Base-by-base conservation (phyloP, 2,888 invertebrate genomes). In the Nomada fucata region DNA sequence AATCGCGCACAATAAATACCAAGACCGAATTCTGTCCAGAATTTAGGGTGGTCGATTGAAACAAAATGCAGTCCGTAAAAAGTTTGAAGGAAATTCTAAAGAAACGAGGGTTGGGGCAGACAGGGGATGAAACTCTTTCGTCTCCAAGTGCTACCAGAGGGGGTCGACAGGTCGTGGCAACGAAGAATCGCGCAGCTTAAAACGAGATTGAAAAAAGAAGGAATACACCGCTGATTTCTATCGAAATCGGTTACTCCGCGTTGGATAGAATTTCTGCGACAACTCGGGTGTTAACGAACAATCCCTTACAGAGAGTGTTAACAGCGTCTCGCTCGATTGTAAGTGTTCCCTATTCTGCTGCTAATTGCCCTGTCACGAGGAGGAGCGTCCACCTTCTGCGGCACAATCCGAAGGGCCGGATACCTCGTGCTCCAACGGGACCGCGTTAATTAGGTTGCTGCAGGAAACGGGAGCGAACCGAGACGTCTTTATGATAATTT, bases 361-460 rank as follows among this genome's bases (percentile, higher is more conserved):
- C 26, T 72, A 81, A 82, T 82, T 82, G 72, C 55, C 20, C 44
- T 44, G 61, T 63, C 29, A 53, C 70, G 13, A 52, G 29, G 10
- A 42, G 42, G 10, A 26, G 26, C 44, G 57, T 47, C 18, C 44
- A 3, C 36, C 29, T 47, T 47, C 61, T 68, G 42, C 13, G 64
- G 59, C 63, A 13, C 36, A 42, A 44, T 77, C 55, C 53, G 59
- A 52, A 68, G 53, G 63, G 53, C 59, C 0, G 50, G 13, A 59
- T 59, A 36, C 9, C 29, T 69, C 52, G n/a, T n/a, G 47, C 64
- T 57, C 18, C 9, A 59, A 59, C 15, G 13, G 10, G 52, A 64
- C 20, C 4, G 11, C 11, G 23, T 15, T 72, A 79, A 77, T 79
- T 70, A 65, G n/a, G 4, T 42, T 18, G 44, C 18, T 23, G 44